Evolutionary conservation across 2,888 invertebrate species (phyloP).

Genomic region (Oeneis ivallda): DNA sequence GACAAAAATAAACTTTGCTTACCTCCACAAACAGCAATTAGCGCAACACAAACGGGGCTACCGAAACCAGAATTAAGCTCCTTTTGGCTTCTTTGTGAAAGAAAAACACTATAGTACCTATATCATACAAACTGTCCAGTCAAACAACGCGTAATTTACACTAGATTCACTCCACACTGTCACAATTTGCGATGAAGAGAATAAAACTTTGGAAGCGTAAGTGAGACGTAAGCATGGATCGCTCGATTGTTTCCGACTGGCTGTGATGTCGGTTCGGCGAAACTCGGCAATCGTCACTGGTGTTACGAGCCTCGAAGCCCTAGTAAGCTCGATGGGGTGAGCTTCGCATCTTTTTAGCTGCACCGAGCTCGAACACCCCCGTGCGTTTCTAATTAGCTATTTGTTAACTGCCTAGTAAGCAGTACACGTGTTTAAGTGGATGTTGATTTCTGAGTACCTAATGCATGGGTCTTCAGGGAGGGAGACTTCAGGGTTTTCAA

Average conservation of each 20-base stretch:
- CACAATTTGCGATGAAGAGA: constrained; percentile 70
- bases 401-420: constrained; percentile 27
- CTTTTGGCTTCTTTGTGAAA: constrained; percentile 21
- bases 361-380: constrained; percentile 22
- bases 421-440: constrained; percentile 18
- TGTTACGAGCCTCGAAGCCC: constrained; percentile 28
- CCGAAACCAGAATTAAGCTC: constrained; percentile 32
- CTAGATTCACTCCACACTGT: constrained; percentile 71
- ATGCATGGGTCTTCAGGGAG: no score
- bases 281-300: constrained; percentile 22
- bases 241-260: constrained; percentile 50
- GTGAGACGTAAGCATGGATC: constrained; percentile 55
- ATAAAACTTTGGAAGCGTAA: constrained; percentile 52
- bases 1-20: constrained; percentile 61
- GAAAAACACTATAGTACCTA: constrained; percentile 26
- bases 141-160: constrained; percentile 46
- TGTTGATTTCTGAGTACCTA: not conserved
- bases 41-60: constrained; percentile 50
- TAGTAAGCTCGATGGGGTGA: constrained; percentile 31
- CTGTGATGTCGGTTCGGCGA: constrained; percentile 19
- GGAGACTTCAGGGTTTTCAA: no score
- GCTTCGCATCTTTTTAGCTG: constrained; percentile 32
- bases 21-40: constrained; percentile 73
- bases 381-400: constrained; percentile 35
- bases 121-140: constrained; percentile 38